These are phyloP conservation scores for Cyclopterus lumpus DNA, from an alignment of 2,797 vertebrate species.

Conservation along the genomic window DNA sequence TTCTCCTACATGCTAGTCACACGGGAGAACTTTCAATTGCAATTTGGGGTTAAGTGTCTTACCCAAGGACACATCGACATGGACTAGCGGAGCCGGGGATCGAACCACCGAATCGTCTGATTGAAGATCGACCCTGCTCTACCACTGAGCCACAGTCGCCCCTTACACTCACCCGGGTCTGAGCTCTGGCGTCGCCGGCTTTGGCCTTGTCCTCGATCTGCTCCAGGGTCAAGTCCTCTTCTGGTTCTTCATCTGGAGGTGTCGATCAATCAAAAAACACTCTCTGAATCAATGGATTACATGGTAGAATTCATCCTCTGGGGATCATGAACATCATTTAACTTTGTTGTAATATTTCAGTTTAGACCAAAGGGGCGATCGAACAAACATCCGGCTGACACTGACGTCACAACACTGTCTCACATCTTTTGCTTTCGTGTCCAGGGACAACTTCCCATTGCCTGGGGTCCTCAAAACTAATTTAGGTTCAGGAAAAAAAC, in stretches of 20 bases:
- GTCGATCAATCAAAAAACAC: background rate
- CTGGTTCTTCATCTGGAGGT: constrained; percentile 74
- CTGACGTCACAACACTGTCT: too few species aligned
- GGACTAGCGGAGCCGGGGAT: too few species aligned
- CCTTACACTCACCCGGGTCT: constrained; percentile 84
- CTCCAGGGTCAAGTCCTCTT: constrained; percentile 82
- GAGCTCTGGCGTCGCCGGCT: constrained; percentile 88
- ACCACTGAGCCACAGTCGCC: too few species aligned
- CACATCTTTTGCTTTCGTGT: too few species aligned
- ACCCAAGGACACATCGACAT: too few species aligned
- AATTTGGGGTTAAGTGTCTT: too few species aligned
- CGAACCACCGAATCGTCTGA: too few species aligned
- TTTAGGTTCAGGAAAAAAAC: too few species aligned
- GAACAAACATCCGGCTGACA: too few species aligned
- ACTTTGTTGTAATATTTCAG: background rate
- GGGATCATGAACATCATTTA: background rate
- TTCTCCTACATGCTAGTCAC: background rate
- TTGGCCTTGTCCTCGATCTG: constrained; percentile 88
- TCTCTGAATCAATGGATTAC: background rate
- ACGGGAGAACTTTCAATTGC: background rate
- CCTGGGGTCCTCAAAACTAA: too few species aligned
- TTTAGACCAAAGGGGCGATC: background rate
- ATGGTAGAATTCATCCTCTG: background rate
- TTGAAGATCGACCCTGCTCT: too few species aligned
- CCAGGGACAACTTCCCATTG: too few species aligned